Base-by-base conservation (phyloP, 2,797 vertebrate genomes). In the Sarcophilus harrisii region DNA sequence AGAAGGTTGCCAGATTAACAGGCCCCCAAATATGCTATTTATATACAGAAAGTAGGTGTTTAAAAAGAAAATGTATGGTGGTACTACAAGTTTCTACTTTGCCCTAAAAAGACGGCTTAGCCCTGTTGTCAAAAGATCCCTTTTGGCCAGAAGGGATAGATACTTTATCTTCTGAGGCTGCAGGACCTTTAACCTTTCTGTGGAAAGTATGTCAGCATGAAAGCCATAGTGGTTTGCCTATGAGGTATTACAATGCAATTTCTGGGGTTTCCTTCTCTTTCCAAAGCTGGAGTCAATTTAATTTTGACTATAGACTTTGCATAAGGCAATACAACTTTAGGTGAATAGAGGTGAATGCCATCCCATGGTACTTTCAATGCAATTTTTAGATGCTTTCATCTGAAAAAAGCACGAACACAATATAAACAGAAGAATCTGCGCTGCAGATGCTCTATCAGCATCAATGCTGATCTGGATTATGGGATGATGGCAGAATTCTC, bases 1-100 rank as follows among this genome's bases (percentile, higher is more conserved):
- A 96, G 45, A 38, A 58, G 38, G 92, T 95, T 96, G 94, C 73
- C 91, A 96, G 93, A 92, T 59, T 94, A 95, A 89, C 60, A 60
- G 24, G 81, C 0, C 24, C 81, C 73, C 16, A 30, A 18, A 8
- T 52, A 62, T 94, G 10, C 55, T 73, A 89, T 52, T 93, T 95
- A 58, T 38, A 91, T 29, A 90, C 5, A 57, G 32, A 90, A 92
- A 93, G 58, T 54, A 95, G 93, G 60, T 91, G 57, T 45, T 95
- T 52, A 90, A 90, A 90, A 81, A 81, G 66, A 81, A 57, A 54
- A 55, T 57, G 55, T 32, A 55, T 57, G 55, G 90, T 16, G 28
- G 57, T 49, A 57, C 58, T 91, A 62, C 16, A 81, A 9, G 45
- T 94, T 96, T 90, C 92, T 91, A 94, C 92, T 60, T 87, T 54